A percentile compares a stretch with the other conserved stretches of the same genome.
These are phyloP conservation scores for Illadopsis cleaveri DNA, from an alignment of 2,113 vertebrate species.

Conservation along the genomic window DNA sequence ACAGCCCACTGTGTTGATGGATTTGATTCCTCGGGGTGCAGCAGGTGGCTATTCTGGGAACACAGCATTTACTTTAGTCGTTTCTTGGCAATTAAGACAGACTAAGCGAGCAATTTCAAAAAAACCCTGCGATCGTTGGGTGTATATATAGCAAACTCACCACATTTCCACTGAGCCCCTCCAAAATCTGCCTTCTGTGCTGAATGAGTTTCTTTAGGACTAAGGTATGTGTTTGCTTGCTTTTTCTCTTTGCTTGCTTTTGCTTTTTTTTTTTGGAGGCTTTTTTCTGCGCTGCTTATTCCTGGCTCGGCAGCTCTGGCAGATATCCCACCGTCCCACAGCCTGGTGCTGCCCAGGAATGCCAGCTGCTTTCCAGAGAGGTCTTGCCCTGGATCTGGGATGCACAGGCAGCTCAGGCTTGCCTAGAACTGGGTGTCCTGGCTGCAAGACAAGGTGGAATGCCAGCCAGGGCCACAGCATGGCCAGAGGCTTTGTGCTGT, in stretches of 20 bases:
- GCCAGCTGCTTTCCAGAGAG: background rate
- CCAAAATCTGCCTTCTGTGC: constrained; percentile 15
- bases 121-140: background rate
- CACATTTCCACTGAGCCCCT: constrained; percentile 3
- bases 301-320: background rate
- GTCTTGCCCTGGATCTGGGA: background rate
- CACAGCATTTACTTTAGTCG: background rate
- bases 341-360: background rate
- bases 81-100: constrained; percentile 22
- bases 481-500: background rate
- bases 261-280: background rate
- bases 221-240: background rate
- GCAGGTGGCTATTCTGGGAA: constrained; percentile 35
- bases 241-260: background rate
- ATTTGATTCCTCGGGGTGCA: background rate
- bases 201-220: background rate
- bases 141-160: constrained; percentile 33
- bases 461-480: accelerated
- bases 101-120: background rate
- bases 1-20: background rate
- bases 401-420: background rate
- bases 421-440: background rate
- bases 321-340: background rate
- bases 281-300: background rate
- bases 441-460: background rate